phyloP scores from a whole-genome alignment of 2,797 vertebrate genomes.

The Tapera naevia region DNA sequence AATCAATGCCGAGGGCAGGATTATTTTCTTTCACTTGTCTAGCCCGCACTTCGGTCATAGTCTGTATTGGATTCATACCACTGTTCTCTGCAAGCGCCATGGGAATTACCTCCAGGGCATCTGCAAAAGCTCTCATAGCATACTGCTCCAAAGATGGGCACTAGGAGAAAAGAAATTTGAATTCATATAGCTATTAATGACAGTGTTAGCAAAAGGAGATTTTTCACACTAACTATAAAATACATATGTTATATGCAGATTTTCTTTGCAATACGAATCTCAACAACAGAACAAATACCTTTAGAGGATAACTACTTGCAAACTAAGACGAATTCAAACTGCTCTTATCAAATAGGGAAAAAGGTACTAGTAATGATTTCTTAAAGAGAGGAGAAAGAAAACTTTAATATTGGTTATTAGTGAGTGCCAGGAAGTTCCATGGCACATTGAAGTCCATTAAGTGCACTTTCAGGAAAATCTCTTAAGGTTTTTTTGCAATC shows the following conservation, averaged over 20 bases:
- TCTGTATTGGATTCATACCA: conserved; percentile 95
- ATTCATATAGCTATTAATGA: neutral
- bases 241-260: fast-evolving
- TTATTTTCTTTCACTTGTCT: conserved; percentile 91
- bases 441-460: too few species aligned
- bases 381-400: neutral
- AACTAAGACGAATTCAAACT: neutral
- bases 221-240: neutral
- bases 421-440: neutral
- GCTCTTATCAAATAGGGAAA: neutral
- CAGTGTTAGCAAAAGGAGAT: neutral
- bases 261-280: neutral
- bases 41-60: conserved; percentile 93
- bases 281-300: fast-evolving
- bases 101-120: conserved; percentile 94
- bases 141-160: conserved; percentile 97
- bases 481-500: neutral
- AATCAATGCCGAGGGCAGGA: conserved; percentile 92
- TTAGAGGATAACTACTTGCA: neutral
- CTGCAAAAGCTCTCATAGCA: conserved; percentile 96
- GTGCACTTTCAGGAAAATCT: neutral
- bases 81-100: conserved; percentile 97
- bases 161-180: conserved; percentile 64
- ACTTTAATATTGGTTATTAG: neutral
- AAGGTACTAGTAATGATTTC: neutral